phyloP scores from a whole-genome alignment of 2,797 vertebrate genomes.

The Hafferia zeledoni region DNA sequence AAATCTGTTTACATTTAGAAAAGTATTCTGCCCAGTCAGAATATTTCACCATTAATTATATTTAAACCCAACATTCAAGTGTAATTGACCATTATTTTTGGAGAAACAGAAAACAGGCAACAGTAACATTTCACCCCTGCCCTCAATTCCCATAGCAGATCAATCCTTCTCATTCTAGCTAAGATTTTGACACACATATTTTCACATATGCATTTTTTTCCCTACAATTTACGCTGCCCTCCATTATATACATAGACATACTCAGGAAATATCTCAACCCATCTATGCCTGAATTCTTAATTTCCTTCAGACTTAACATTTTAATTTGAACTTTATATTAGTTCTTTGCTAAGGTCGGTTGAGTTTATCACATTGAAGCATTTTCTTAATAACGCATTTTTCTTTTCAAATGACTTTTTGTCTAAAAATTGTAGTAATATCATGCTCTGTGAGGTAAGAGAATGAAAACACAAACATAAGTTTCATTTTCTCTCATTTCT shows the following conservation, averaged over 20 bases:
- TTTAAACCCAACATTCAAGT: fast-evolving
- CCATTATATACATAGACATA: neutral
- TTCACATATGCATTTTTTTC: neutral
- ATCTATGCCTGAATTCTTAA: neutral
- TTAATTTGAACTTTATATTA: neutral
- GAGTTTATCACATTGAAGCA: neutral
- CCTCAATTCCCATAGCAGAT: neutral
- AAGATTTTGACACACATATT: neutral
- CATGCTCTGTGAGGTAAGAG: neutral
- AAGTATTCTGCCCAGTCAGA: neutral
- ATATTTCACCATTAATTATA: neutral
- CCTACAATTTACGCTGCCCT: neutral
- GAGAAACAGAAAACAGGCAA: neutral
- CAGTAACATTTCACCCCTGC: neutral
- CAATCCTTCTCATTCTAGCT: neutral
- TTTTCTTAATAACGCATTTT: neutral
- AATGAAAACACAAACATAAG: neutral
- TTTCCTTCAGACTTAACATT: neutral
- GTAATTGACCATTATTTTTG: neutral
- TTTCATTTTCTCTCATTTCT: neutral
- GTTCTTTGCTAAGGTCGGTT: neutral
- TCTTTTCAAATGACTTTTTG: neutral
- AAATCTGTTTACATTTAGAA: neutral
- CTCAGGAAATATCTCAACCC: neutral
- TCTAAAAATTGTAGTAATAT: neutral